Evolutionary conservation across 2,113 vertebrate genomes (phyloP), one percentile per base, ranked within the genome.

Genomic region (Poecile atricapillus): DNA sequence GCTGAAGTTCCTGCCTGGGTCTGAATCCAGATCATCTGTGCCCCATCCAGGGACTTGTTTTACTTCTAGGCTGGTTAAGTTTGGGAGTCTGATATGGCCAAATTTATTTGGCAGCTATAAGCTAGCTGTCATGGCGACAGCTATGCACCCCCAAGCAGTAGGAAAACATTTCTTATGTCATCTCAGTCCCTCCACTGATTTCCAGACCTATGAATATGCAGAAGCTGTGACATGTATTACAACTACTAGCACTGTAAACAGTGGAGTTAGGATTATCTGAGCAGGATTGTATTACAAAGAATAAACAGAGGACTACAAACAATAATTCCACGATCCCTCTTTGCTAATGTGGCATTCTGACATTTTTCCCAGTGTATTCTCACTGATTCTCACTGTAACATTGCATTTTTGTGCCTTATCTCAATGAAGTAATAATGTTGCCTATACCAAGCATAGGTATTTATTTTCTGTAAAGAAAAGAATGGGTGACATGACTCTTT

Each of bases 141-240:
- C 39, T 39, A 28, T 2, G 0, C 13, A 43, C 0, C 22, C 12
- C 6, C 15, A 24, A 25, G 37, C 35, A 43, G 5, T 4, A 2
- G 39, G 27, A 68, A 75, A 76, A 52, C 23, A 25, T 9, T 43
- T 44, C 41, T 20, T 39, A 18, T 31, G 25, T 23, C 23, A 70
- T 41, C n/a, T 81, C 35, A 87, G 37, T 21, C 11, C 11, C 39
- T 62, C n/a, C 39, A 10, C 7, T 20, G 8, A 49, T 65, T 85
- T 81, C 35, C n/a, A 62, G n/a, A 27, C 20, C 31, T 55, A 30
- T 37, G 46, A 83, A 70, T 63, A 50, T 3, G 24, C n/a, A 65
- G n/a, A 52, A 65, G 8, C 3, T 93, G 68, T 68, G 50, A 28
- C 28, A 46, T 11, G 37, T 39, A n/a, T 44, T 46, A 65, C 5